A percentile compares a stretch with the other conserved stretches of the same genome.
These are phyloP conservation scores for Platygyra sinensis DNA, from an alignment of 64 coral and sea anemone species.

Conservation along the genomic window DNA sequence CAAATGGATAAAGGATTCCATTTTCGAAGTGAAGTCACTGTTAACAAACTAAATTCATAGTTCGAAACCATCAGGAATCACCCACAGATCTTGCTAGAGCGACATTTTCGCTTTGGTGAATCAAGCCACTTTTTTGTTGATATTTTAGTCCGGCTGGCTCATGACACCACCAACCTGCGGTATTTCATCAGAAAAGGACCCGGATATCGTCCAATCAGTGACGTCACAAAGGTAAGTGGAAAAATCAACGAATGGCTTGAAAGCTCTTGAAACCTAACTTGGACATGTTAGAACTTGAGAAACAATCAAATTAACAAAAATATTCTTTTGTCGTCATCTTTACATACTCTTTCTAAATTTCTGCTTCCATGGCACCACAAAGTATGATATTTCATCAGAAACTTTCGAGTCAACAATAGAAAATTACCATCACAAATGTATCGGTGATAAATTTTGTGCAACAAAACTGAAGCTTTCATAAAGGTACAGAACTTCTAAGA, in stretches of 20 bases:
- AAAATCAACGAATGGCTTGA: background rate
- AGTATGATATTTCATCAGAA: too few species aligned
- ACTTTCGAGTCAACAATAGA: too few species aligned
- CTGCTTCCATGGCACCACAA: too few species aligned
- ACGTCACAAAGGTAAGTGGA: constrained; percentile 52
- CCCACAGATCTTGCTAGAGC: background rate
- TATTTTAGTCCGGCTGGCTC: background rate
- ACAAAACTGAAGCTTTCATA: too few species aligned
- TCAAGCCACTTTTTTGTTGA: constrained; percentile 14
- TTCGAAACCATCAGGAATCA: constrained; percentile 29
- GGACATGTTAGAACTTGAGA: too few species aligned
- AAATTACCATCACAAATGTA: too few species aligned
- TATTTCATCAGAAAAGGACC: constrained; percentile 91
- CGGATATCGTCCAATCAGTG: constrained; percentile 48
- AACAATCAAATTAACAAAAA: too few species aligned
- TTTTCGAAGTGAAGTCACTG: background rate
- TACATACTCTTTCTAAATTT: background rate
- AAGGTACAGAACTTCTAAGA: too few species aligned
- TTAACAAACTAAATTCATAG: background rate
- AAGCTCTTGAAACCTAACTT: too few species aligned
- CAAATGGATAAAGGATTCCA: constrained; percentile 58
- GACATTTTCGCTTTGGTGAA: background rate
- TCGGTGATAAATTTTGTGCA: too few species aligned
- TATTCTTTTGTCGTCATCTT: background rate
- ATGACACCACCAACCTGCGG: constrained; percentile 62